Base-by-base conservation (phyloP, 2,797 vertebrate genomes). In the Acropternis orthonyx region DNA sequence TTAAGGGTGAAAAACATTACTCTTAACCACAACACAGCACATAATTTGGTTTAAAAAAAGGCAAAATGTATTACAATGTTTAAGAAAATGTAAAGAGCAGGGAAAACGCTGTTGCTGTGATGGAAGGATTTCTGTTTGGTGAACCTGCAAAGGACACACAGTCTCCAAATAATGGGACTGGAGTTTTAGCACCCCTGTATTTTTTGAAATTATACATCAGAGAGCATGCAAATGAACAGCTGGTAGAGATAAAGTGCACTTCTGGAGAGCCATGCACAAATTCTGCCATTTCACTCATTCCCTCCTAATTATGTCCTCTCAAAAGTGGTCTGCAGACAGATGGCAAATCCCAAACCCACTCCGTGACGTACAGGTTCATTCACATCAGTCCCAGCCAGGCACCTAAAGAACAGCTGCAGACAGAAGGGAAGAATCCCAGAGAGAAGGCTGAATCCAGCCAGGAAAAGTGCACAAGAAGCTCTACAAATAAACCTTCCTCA, bases 301-400 rank as follows among this genome's bases (percentile, higher is more conserved):
- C 49, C 46, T 71, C 30, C 49, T 72, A 24, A 89, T 65, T 85
- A 16, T 24, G 51, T 74, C 27, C 36, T 59, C 73, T 41, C 74
- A 76, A 67, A 77, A 80, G 27, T 49, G 58, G 54, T 43, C 75
- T 80, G 75, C 72, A 94, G 44, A 37, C 84, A 79, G 75, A 87
- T 92, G 72, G 62, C 41, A 96, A 93, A 91, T 51, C 72, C 72
- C 82, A 94, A 52, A 66, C 48, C 54, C 90, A 21, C 66, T 78
- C 23, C 22, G 59, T 78, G 54, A 75, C 24, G 4, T 61, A 14
- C 66, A 58, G 43, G 55, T 85, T 88, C 46, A 39, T 73, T 75
- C 62, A 26, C 51, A 61, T 81, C 52, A 71, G n/a, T 72, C 91
- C 66, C 41, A 56, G 36, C 28, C 61, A 32, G 61, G 54, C 66